phyloP scores from a whole-genome alignment of 2,113 vertebrate species.

The Glaucomys volans region DNA sequence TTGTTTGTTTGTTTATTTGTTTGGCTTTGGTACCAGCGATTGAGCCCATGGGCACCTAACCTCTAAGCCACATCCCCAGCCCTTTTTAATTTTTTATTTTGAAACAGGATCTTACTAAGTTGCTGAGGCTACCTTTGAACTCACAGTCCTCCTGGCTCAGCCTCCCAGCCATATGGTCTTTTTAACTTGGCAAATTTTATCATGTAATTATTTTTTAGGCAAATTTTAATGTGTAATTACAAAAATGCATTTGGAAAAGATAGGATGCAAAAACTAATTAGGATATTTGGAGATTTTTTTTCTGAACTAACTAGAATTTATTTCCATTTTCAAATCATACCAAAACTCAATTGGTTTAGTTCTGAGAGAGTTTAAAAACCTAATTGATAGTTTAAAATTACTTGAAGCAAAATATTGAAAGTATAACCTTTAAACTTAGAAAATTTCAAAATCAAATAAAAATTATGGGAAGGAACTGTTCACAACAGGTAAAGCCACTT shows the following conservation, averaged over 20 bases:
- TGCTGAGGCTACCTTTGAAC: no score
- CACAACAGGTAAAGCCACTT: neutral
- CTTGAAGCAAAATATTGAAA: slow-evolving; percentile 29
- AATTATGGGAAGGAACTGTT: slow-evolving; percentile 36
- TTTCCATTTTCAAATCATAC: slow-evolving; percentile 35
- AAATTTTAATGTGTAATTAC: neutral
- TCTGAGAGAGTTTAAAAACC: neutral
- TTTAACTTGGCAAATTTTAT: slow-evolving; percentile 16
- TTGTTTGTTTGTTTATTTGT: neutral
- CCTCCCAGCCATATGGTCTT: neutral
- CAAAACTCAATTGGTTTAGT: neutral
- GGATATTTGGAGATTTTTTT: neutral
- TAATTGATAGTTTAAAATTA: slow-evolving; percentile 35
- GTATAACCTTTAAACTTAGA: slow-evolving; percentile 34
- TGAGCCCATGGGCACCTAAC: no score
- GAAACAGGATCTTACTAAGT: no score
- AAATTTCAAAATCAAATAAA: slow-evolving; percentile 58
- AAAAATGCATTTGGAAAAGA: slow-evolving; percentile 11
- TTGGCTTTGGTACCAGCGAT: no score
- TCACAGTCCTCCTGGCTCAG: no score
- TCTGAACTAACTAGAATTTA: slow-evolving; percentile 26
- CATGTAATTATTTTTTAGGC: no score
- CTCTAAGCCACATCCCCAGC: no score
- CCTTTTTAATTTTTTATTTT: no score
- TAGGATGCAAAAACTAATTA: neutral